Percentiles rank a stretch among this genome's conserved stretches.
Conservation (phyloP, 2,797 vertebrate genomes). For the Podargus strigoides region DNA sequence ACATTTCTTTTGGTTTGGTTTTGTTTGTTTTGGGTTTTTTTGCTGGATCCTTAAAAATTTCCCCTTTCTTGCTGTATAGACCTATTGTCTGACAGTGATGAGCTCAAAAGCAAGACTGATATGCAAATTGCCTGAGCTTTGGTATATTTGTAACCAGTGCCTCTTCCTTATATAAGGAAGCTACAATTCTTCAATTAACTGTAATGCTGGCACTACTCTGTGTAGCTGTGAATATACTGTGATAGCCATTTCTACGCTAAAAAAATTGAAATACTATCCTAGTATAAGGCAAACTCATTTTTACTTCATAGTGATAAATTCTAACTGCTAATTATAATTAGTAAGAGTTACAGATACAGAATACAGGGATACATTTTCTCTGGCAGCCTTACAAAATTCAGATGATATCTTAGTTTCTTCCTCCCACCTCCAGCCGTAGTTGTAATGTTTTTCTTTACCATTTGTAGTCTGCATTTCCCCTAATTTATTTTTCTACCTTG, state of each 20-base stretch:
- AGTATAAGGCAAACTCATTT: neutral
- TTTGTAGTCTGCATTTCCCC: neutral
- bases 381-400: neutral
- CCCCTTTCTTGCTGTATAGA: neutral
- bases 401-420: neutral
- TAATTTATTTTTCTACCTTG: neutral
- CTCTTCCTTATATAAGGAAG: neutral
- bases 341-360: neutral
- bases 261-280: neutral
- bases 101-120: neutral
- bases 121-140: neutral
- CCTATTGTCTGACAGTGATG: neutral
- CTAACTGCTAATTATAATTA: neutral
- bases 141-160: neutral
- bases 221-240: neutral
- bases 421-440: neutral
- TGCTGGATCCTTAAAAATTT: neutral
- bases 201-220: neutral
- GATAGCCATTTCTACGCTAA: neutral
- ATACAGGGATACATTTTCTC: neutral
- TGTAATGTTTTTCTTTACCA: neutral
- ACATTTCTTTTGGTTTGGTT: neutral
- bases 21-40: no score
- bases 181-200: neutral
- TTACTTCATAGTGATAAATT: neutral